Percentiles rank a stretch among this genome's conserved stretches.
Evolutionary conservation across 2,888 invertebrate species (phyloP).

Genomic region (Hylaea fasciaria): DNA sequence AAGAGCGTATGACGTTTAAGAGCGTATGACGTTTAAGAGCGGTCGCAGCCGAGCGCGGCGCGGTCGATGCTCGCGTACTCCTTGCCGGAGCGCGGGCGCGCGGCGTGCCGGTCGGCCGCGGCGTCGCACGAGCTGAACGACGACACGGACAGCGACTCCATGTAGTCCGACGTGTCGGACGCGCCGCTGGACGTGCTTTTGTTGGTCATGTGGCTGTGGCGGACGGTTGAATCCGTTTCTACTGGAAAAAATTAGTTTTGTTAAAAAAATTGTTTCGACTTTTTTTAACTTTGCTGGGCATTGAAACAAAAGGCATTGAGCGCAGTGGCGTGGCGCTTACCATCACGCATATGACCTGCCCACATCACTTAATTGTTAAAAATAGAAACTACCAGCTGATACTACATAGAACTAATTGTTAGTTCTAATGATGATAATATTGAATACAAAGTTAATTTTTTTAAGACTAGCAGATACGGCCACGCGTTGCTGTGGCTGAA

Average conservation of each 20-base stretch:
- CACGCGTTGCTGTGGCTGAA: too few species aligned
- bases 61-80: constrained; percentile 78
- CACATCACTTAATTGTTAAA: too few species aligned
- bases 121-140: constrained; percentile 88
- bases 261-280: neutral
- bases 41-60: constrained; percentile 56
- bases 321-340: too few species aligned
- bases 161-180: constrained; percentile 90
- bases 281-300: too few species aligned
- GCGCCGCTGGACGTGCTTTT: constrained; percentile 86
- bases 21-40: neutral
- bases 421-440: too few species aligned
- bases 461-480: too few species aligned
- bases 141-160: constrained; percentile 89
- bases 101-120: constrained; percentile 78
- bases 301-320: too few species aligned
- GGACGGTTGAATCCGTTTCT: constrained; percentile 77
- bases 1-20: too few species aligned
- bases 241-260: constrained; percentile 48
- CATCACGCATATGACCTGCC: too few species aligned
- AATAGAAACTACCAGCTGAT: too few species aligned
- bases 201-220: constrained; percentile 81
- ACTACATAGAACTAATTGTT: too few species aligned
- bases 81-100: constrained; percentile 75
- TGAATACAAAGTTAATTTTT: too few species aligned